Base-by-base conservation (phyloP, 1,140 invertebrate genomes). In the Campoletis sonorensis region DNA sequence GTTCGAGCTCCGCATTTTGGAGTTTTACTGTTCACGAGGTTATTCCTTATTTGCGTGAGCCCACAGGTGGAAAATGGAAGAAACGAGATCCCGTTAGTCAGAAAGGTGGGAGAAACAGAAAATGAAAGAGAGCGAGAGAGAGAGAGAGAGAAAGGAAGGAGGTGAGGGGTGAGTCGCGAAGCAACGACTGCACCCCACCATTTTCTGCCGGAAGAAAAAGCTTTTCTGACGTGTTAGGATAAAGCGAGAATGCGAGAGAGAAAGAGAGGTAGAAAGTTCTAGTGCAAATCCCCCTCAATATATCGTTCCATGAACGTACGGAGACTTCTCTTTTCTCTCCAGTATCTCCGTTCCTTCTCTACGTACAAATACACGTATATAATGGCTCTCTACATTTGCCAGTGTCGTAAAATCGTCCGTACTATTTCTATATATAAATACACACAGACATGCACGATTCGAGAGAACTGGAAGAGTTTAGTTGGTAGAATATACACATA, bases 231-330 rank as follows among this genome's bases (percentile, higher is more conserved):
- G 67, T 70, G 67, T 70, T 16, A 33, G 30, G 13, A 37, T 45
- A 45, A 58, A n/a, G 8, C 18, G 21, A 23, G 54, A n/a, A n/a
- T 10, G 16, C 4, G 13, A 30, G 61, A 64, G n/a, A 64, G 61
- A 64, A 13, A 64, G 13, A 26, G 61, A 64, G 61, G 27, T 21
- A 70, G 67, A 21, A 33, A 33, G 67, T 70, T 70, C 67, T 33
- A 16, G 26, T 70, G 67, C 26, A 70, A 70, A 70, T 70, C 67
- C 67, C 13, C 30, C 67, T 70, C 67, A 16, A 70, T 70, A 70
- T 70, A 70, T 70, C 67, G 67, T 33, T n/a, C 67, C 67, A 7
- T 26, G 51, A 54, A 18, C 23, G 61, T 4, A 13, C 61, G 27
- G 23, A 27, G 23, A 23, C 23, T 26, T 27, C 61, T 37, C 30